Conservation (phyloP, 2,113 vertebrate species). For the Chionodraco myersi region DNA sequence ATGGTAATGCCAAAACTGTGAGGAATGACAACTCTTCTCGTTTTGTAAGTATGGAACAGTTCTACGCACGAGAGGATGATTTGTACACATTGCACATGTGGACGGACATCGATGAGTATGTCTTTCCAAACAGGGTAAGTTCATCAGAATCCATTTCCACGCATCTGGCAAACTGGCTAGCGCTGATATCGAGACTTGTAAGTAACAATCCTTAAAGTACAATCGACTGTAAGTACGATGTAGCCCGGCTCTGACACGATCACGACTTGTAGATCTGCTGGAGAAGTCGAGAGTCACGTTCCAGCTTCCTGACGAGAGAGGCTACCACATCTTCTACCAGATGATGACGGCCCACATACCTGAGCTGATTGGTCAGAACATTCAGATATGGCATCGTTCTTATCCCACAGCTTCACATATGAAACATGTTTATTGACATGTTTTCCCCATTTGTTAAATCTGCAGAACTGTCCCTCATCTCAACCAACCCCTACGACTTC, state of each 20-base stretch:
- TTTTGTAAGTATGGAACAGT: conserved; percentile 65
- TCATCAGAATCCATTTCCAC: conserved; percentile 76
- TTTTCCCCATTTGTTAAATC: too few relatives aligned
- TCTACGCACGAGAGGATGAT: neutral
- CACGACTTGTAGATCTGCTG: conserved; percentile 69
- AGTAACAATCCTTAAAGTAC: conserved; percentile 11
- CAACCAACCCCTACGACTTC: conserved; percentile 76
- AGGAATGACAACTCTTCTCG: conserved; percentile 79
- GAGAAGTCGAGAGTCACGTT: conserved; percentile 77
- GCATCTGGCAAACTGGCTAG: conserved; percentile 72
- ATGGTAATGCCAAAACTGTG: conserved; percentile 76
- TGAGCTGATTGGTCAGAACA: conserved; percentile 63
- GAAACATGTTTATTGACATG: neutral
- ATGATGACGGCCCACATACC: conserved; percentile 77
- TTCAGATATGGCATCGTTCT: neutral
- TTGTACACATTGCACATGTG: neutral
- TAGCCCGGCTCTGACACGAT: conserved; percentile 4
- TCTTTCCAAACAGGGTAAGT: conserved; percentile 71
- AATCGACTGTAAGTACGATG: neutral
- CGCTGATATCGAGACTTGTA: conserved; percentile 78
- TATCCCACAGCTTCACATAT: too few relatives aligned
- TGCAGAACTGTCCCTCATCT: conserved; percentile 58
- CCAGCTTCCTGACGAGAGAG: conserved; percentile 75
- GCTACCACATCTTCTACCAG: conserved; percentile 79
- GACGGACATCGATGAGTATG: neutral